Percentiles rank a stretch among this genome's conserved stretches.
Conservation (phyloP, 2,888 invertebrate genomes). For the Panzeria rudis region DNA sequence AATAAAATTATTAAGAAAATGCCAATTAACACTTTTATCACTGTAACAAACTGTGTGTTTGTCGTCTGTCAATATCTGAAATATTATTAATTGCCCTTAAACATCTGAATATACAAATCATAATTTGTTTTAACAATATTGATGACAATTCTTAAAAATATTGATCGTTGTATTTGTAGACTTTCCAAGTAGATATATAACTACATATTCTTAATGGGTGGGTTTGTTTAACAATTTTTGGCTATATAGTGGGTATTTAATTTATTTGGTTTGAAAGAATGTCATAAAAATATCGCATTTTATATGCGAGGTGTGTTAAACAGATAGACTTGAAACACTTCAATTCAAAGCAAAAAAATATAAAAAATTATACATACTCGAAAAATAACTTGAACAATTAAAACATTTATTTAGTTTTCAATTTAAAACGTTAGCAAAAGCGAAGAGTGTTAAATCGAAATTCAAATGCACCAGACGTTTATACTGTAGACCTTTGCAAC, state of each 20-base stretch:
- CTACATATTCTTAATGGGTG: slow-evolving; percentile 39
- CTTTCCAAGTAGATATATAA: neutral
- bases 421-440: slow-evolving; percentile 45
- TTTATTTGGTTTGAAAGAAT: slow-evolving; percentile 43
- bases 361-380: slow-evolving; percentile 61
- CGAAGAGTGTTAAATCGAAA: slow-evolving; percentile 77
- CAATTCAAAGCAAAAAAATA: slow-evolving; percentile 24
- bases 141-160: neutral
- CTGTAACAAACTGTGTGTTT: neutral
- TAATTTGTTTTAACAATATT: neutral
- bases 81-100: slow-evolving; percentile 50
- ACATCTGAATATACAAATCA: slow-evolving; percentile 29
- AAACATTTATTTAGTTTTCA: slow-evolving; percentile 71
- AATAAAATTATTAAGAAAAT: slow-evolving; percentile 11
- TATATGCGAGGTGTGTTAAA: slow-evolving; percentile 59
- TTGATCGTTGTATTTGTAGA: slow-evolving; percentile 15
- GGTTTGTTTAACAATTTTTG: slow-evolving; percentile 32
- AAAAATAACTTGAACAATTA: slow-evolving; percentile 74
- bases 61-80: neutral
- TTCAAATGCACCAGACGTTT: slow-evolving; percentile 78
- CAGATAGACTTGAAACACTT: slow-evolving; percentile 56
- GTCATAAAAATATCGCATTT: slow-evolving; percentile 56
- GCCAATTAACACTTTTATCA: slow-evolving; percentile 30
- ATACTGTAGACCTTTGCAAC: neutral
- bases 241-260: slow-evolving; percentile 1